Evolutionary conservation across 2,797 vertebrate species (phyloP), one percentile per base, ranked within the genome.

Genomic region (Acipenser ruthenus): DNA sequence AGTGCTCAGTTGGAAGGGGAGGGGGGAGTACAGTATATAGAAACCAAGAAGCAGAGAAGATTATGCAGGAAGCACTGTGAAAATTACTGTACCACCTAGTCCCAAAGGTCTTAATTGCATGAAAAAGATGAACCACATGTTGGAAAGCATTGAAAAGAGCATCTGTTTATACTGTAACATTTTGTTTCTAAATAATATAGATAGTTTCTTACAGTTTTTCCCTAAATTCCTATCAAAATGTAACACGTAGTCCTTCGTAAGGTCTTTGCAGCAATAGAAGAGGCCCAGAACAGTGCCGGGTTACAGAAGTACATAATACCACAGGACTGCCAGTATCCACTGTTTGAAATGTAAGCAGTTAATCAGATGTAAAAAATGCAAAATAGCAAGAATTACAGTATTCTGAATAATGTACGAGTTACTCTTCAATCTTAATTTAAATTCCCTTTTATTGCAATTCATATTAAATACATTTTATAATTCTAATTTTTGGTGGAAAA

Each of bases 61-160:
- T 18, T 18, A 18, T 18, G 15, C 15, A 18, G 23, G 23, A 37
- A 37, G 23, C 23, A 37, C 23, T 18, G 15, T 37, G 23, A 37
- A 37, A 37, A 37, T 80, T 83, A 79, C 67, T 37, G 10, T 74
- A 23, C 72, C 82, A 76, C 78, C 78, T 64, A 53, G 66, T 67
- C 49, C 66, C 62, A 49, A 37, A 37, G 37, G 37, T 37, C 37
- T 37, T 37, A 37, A 37, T 37, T 37, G 23, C 23, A 37, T 37
- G 23, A 37, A 2, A 37, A 37, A 37, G 49, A 60, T 66, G 52
- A 58, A 58, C 10, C 65, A 2, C 23, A 10, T 55, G 51, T 56
- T 37, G 59, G 65, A 55, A 18, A 65, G n/a, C 49, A 63, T 11
- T 4, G 47, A 49, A 12, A 15, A 65, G 60, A 51, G 66, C 61